Evolutionary conservation across 2,113 vertebrate species (phyloP).

Genomic region (Symphodus melops): DNA sequence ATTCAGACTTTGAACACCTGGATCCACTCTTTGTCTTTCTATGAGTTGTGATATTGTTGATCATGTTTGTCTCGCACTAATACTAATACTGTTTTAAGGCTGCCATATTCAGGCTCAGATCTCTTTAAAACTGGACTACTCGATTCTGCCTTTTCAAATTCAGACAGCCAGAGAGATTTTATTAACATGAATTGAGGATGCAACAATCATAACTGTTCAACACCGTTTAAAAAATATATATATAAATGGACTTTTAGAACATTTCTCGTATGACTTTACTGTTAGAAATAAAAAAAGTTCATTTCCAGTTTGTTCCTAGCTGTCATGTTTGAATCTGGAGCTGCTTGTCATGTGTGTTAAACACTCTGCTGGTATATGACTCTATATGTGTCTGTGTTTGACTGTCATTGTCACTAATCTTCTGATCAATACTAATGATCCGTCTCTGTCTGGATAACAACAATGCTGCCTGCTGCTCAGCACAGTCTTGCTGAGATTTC

Average conservation of each 20-base stretch:
- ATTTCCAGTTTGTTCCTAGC: neutral
- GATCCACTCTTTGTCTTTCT: neutral
- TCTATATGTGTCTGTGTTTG: slow-evolving; percentile 20
- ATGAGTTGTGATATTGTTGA: neutral
- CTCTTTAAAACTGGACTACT: neutral
- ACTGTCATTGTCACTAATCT: slow-evolving; percentile 50
- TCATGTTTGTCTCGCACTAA: neutral
- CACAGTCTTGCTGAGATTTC: slow-evolving; percentile 74
- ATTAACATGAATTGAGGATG: too few species aligned
- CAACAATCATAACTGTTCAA: too few species aligned
- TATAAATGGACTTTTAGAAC: too few species aligned
- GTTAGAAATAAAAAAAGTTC: too few species aligned
- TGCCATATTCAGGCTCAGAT: neutral
- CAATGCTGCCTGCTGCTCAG: slow-evolving; percentile 77
- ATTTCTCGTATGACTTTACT: too few species aligned
- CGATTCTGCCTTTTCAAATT: too few species aligned
- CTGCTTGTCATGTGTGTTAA: slow-evolving; percentile 48
- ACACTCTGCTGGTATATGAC: slow-evolving; percentile 1
- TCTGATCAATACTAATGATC: slow-evolving; percentile 46
- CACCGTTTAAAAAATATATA: too few species aligned
- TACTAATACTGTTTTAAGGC: neutral
- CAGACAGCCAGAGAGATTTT: too few species aligned
- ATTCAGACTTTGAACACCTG: neutral
- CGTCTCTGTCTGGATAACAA: slow-evolving; percentile 55
- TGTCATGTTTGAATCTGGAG: neutral